Conservation (phyloP, 2,888 invertebrate species). For the Litoditis marina region DNA sequence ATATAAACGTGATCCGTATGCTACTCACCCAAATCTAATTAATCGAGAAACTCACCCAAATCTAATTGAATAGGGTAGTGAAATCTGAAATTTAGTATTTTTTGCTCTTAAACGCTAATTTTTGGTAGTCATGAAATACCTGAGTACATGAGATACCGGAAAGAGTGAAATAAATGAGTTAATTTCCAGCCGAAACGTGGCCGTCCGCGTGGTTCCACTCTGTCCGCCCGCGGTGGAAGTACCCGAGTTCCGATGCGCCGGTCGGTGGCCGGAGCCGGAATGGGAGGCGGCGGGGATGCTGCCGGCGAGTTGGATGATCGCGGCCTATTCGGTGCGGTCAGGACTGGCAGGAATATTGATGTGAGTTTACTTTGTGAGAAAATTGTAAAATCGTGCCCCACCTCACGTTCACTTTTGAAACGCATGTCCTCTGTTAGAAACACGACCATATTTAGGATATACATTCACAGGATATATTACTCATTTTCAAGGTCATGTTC, state of each 20-base stretch:
- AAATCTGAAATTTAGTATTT: no score
- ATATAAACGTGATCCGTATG: no score
- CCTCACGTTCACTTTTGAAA: not conserved
- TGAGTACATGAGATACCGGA: not conserved
- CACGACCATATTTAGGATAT: no score
- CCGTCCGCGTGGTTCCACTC: slow-evolving; percentile 30
- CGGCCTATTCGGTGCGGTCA: slow-evolving; percentile 46
- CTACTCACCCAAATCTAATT: no score
- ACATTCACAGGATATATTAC: no score
- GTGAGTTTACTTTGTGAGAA: slow-evolving; percentile 14
- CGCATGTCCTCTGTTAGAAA: no score
- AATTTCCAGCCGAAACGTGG: slow-evolving; percentile 41
- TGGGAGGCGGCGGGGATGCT: slow-evolving; percentile 12
- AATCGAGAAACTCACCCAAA: no score
- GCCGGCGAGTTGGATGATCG: slow-evolving; percentile 32
- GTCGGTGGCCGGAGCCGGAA: slow-evolving; percentile 18
- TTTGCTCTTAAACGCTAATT: no score
- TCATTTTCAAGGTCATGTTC: no score
- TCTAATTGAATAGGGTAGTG: no score
- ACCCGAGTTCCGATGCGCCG: slow-evolving; percentile 8
- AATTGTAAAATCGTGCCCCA: not conserved
- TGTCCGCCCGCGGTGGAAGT: slow-evolving; percentile 8
- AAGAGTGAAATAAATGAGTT: no score
- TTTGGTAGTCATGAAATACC: not conserved
- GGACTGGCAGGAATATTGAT: slow-evolving; percentile 39